Conservation (phyloP, 1,140 invertebrate genomes). For the Meteorus sp. region DNA sequence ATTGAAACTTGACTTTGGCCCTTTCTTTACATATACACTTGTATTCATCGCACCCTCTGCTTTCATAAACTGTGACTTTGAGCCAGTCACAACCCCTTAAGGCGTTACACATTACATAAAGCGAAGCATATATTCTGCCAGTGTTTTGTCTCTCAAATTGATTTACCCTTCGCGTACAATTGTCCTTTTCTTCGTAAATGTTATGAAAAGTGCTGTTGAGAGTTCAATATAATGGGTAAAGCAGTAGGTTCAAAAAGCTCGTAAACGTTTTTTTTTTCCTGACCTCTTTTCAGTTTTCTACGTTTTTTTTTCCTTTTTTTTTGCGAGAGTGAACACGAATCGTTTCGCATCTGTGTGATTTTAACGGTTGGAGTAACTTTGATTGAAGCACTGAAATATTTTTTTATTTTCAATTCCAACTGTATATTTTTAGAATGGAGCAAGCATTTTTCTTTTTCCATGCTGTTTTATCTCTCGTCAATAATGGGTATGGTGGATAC, state of each 20-base stretch:
- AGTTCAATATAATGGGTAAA: background rate
- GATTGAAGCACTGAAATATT: background rate
- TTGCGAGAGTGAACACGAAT: background rate
- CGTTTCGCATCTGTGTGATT: constrained; percentile 2
- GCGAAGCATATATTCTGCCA: no score
- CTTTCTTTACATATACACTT: background rate
- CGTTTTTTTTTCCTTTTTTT: background rate
- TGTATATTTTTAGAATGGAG: background rate
- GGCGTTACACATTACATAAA: constrained; percentile 4
- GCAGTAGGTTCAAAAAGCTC: background rate
- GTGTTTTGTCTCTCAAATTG: constrained; percentile 20
- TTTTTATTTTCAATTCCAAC: background rate
- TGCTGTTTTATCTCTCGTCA: background rate
- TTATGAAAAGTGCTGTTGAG: constrained; percentile 1
- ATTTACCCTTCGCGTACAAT: constrained; percentile 20
- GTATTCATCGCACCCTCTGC: background rate
- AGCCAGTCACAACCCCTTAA: background rate
- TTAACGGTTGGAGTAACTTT: constrained; percentile 3
- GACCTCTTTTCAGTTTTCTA: no score
- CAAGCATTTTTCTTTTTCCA: background rate
- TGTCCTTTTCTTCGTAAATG: no score
- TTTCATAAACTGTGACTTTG: constrained; percentile 9
- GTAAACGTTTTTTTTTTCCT: no score
- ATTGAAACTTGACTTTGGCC: constrained; percentile 20
- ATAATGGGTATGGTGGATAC: background rate